Evolutionary conservation across 2,113 vertebrate species (phyloP).

Genomic region (Heptranchias perlo): DNA sequence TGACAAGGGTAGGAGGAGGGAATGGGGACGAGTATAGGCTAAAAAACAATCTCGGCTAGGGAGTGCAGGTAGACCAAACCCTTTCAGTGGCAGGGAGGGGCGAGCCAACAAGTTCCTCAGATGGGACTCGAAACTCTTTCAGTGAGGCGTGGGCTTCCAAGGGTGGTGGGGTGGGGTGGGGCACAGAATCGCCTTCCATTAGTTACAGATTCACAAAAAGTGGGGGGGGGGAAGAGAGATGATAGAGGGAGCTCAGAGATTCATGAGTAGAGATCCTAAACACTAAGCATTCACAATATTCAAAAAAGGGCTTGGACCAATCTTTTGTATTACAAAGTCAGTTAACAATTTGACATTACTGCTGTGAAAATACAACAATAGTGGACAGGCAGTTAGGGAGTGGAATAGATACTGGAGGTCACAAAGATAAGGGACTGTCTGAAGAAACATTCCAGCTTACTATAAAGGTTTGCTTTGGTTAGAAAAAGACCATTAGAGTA

Average conservation of each 20-base stretch:
- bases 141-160: too few relatives aligned
- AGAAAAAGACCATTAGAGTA: not conserved
- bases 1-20: not conserved
- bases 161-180: not conserved
- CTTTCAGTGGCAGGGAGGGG: not conserved
- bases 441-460: not conserved
- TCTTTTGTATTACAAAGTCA: not conserved
- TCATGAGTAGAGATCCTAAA: not conserved
- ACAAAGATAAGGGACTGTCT: not conserved
- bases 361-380: not conserved
- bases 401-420: not conserved
- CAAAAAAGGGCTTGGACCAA: not conserved
- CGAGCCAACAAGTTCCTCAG: not conserved
- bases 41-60: not conserved
- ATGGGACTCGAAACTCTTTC: too few relatives aligned
- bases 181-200: not conserved
- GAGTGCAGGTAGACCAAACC: not conserved
- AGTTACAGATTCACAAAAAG: not conserved
- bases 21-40: not conserved
- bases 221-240: not conserved
- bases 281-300: not conserved
- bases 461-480: not conserved
- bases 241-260: not conserved
- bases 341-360: not conserved
- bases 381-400: not conserved